A percentile compares a stretch with the other conserved stretches of the same genome.
Evolutionary conservation across 2,797 vertebrate genomes (phyloP).

Genomic region (Aphelocoma californica): DNA sequence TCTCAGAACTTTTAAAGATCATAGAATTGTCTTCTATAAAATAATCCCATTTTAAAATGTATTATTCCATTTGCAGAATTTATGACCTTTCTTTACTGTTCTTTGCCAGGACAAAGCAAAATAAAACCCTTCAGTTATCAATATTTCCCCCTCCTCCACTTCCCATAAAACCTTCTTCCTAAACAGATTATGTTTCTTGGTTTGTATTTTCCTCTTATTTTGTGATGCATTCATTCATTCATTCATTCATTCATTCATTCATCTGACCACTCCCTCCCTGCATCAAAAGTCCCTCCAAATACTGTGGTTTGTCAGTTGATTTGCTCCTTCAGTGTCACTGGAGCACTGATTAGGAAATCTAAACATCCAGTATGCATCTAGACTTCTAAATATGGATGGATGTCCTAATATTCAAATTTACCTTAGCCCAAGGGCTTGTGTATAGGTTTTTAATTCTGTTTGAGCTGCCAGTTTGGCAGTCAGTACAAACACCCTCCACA

Average conservation of each 20-base stretch:
- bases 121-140: neutral
- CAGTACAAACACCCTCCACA: neutral
- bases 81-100: neutral
- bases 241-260: neutral
- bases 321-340: neutral
- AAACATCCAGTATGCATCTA: neutral
- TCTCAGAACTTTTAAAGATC: neutral
- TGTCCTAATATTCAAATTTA: neutral
- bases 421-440: neutral
- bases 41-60: neutral
- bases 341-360: neutral
- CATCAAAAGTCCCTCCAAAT: neutral
- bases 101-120: neutral
- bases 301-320: neutral
- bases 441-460: neutral
- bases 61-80: neutral
- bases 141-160: neutral
- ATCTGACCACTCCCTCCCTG: neutral
- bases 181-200: neutral
- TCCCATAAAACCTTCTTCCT: neutral
- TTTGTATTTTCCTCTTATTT: neutral
- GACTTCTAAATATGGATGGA: neutral
- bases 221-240: neutral
- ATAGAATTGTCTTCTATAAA: neutral
- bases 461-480: neutral